These are phyloP conservation scores for Irena cyanogastra DNA, from an alignment of 2,113 vertebrate species.

Conservation along the genomic window DNA sequence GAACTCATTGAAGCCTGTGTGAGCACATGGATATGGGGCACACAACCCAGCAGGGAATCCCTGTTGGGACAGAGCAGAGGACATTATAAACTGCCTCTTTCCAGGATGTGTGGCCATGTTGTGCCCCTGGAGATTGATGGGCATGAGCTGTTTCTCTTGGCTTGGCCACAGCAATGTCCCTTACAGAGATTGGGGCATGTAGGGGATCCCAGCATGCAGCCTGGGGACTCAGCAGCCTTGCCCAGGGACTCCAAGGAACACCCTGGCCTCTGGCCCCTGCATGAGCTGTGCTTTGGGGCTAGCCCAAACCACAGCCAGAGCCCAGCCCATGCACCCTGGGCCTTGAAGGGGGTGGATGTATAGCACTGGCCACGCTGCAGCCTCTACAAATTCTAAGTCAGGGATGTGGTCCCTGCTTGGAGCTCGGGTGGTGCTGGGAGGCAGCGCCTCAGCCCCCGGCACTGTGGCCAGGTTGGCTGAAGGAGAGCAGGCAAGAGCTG, in stretches of 20 bases:
- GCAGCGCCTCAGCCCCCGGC: fast-evolving
- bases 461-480: background rate
- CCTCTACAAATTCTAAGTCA: background rate
- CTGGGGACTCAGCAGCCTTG: background rate
- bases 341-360: fast-evolving
- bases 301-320: background rate
- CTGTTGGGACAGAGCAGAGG: background rate
- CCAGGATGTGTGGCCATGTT: background rate
- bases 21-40: fast-evolving
- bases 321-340: background rate
- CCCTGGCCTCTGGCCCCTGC: background rate
- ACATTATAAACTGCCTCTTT: background rate
- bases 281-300: fast-evolving
- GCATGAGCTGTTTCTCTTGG: background rate
- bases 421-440: background rate
- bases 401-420: background rate
- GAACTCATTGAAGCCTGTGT: background rate
- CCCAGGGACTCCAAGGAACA: background rate
- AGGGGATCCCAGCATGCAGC: background rate
- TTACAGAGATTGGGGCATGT: background rate
- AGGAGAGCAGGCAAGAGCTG: background rate
- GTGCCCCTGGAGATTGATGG: background rate
- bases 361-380: background rate
- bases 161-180: background rate
- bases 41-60: background rate